These are phyloP conservation scores for Cephus spinipes DNA, from an alignment of 2,888 invertebrate genomes.

Conservation along the genomic window DNA sequence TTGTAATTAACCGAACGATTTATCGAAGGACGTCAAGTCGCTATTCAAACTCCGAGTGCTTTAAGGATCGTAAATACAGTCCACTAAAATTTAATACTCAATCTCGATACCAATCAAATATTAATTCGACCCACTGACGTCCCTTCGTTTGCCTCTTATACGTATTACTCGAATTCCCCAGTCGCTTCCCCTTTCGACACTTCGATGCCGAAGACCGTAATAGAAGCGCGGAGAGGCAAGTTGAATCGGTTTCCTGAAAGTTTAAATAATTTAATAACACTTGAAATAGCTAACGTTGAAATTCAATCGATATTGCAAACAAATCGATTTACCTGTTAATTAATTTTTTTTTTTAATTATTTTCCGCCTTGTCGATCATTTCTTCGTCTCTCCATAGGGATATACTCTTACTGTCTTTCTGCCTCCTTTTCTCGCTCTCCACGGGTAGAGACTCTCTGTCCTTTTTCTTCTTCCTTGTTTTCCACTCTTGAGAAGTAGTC, in stretches of 20 bases:
- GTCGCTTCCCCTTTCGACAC: no score
- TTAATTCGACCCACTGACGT: background rate
- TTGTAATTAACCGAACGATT: background rate
- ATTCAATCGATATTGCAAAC: conserved; percentile 42
- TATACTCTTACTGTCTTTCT: no score
- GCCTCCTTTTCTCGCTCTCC: background rate
- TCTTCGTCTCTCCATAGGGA: background rate
- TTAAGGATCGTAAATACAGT: background rate
- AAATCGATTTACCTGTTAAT: conserved; percentile 38
- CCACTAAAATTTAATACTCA: background rate
- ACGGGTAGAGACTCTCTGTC: background rate
- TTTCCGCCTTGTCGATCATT: conserved; percentile 22
- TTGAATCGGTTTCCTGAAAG: background rate
- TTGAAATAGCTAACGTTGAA: conserved; percentile 26
- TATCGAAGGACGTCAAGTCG: background rate
- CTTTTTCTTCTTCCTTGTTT: conserved; percentile 15
- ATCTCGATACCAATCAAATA: background rate
- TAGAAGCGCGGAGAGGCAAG: background rate
- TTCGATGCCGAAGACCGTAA: background rate
- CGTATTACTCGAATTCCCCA: background rate
- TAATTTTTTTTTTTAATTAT: conserved; percentile 17
- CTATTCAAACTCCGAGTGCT: background rate
- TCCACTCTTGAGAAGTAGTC: conserved; percentile 48
- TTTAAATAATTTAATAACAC: conserved; percentile 42
- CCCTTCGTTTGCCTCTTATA: background rate